Conservation (phyloP, 2,888 invertebrate genomes). For the Dicranocentrus wangi region DNA sequence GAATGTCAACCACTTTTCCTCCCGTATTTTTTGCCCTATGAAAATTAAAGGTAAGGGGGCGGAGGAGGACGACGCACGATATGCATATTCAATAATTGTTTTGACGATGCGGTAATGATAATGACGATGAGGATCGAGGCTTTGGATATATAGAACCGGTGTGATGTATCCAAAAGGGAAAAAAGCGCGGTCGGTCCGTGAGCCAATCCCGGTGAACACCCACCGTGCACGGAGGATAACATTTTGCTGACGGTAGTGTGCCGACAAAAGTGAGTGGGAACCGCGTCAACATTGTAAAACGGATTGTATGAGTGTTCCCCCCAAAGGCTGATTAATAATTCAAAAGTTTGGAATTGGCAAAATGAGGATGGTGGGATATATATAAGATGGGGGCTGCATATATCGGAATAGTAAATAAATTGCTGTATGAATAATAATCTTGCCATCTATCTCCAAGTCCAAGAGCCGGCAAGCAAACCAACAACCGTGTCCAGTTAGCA, state of each 20-base stretch:
- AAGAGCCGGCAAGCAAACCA: constrained; percentile 6
- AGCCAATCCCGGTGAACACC: constrained; percentile 49
- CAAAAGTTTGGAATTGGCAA: constrained; percentile 55
- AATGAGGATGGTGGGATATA: constrained; percentile 9
- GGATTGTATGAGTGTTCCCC: neutral
- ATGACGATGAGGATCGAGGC: constrained; percentile 17
- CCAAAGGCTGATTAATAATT: constrained; percentile 56
- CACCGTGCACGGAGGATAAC: constrained; percentile 51
- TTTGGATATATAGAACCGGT: neutral
- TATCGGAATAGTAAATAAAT: constrained; percentile 53
- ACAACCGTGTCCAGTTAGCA: constrained; percentile 19
- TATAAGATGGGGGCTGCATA: constrained; percentile 12
- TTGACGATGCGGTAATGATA: constrained; percentile 19
- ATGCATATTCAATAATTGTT: constrained; percentile 57
- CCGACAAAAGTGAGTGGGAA: constrained; percentile 20
- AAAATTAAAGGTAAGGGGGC: too few relatives aligned
- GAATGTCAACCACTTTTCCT: too few relatives aligned
- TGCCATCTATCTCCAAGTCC: neutral
- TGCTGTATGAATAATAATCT: constrained; percentile 47
- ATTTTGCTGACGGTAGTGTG: too few relatives aligned
- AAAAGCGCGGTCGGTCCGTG: constrained; percentile 4
- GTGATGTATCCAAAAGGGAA: neutral
- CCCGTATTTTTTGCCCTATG: too few relatives aligned
- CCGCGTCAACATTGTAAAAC: neutral
- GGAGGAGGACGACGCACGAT: too few relatives aligned